phyloP scores from a whole-genome alignment of 2,797 vertebrate species.

The Hirundo rustica region DNA sequence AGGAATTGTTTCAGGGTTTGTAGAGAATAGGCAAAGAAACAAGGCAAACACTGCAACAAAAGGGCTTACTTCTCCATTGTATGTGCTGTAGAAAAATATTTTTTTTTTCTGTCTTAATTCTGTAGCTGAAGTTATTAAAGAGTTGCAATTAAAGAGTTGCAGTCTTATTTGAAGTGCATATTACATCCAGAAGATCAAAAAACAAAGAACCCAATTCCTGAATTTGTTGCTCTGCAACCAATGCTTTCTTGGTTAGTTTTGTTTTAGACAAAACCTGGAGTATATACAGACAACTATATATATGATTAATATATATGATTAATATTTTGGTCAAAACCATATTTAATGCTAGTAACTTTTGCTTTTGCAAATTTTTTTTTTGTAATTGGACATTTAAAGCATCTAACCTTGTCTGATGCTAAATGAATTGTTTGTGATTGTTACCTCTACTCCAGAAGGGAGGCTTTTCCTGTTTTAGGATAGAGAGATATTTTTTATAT shows the following conservation, averaged over 20 bases:
- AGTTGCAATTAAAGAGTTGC: not conserved
- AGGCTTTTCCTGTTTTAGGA: not conserved
- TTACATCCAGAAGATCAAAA: not conserved
- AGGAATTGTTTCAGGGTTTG: not conserved
- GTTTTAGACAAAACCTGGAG: not conserved
- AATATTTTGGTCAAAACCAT: not conserved
- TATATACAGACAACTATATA: too few species aligned
- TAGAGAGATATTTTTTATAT: not conserved
- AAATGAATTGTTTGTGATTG: not conserved
- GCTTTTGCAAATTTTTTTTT: too few species aligned
- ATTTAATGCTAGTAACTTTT: not conserved
- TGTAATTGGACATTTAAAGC: not conserved
- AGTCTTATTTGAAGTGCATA: not conserved
- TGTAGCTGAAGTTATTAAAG: not conserved
- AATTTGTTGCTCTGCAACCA: not conserved
- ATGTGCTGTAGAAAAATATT: not conserved
- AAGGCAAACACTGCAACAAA: not conserved
- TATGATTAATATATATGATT: not conserved
- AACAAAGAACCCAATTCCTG: not conserved
- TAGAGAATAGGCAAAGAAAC: not conserved
- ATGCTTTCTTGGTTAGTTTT: not conserved
- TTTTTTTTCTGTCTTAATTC: not conserved
- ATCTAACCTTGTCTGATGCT: not conserved
- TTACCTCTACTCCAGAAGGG: not conserved
- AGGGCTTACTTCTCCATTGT: not conserved